Evolutionary conservation across 1,140 invertebrate genomes (phyloP).

Genomic region (Drosophila seguyi): DNA sequence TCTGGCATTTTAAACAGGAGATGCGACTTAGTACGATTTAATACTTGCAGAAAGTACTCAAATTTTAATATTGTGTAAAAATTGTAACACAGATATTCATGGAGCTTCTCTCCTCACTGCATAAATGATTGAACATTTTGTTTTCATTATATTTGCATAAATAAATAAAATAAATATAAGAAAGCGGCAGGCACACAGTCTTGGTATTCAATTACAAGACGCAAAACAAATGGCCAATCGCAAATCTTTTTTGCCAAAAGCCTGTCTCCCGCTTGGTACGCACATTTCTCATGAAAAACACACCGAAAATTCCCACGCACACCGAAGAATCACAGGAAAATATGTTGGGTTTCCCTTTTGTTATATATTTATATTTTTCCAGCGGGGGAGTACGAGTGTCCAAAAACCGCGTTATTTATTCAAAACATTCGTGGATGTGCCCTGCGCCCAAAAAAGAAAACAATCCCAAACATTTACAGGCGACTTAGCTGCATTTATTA

Average conservation of each 20-base stretch:
- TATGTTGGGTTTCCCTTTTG: neutral
- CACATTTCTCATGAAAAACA: conserved; percentile 52
- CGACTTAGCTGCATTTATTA: conserved; percentile 77
- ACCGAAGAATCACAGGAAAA: neutral
- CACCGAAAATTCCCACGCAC: conserved; percentile 23
- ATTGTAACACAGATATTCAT: neutral
- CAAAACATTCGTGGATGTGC: conserved; percentile 51
- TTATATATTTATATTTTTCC: neutral
- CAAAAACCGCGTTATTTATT: conserved; percentile 67
- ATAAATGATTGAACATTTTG: conserved; percentile 32
- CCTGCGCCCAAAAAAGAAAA: conserved; percentile 28
- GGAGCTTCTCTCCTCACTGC: neutral
- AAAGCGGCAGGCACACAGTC: neutral
- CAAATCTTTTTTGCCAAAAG: conserved; percentile 62
- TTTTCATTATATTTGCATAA: conserved; percentile 49
- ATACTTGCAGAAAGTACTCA: neutral
- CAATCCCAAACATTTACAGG: conserved; percentile 45
- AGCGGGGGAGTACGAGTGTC: conserved; percentile 16
- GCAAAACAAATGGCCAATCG: conserved; percentile 69
- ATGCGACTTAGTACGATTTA: neutral
- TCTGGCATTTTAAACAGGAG: conserved; percentile 24
- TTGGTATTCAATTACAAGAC: conserved; percentile 67
- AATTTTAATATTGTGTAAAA: neutral
- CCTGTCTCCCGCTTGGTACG: conserved; percentile 14
- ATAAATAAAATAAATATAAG: conserved; percentile 25